Base-by-base conservation (phyloP, 2,888 invertebrate species). In the Andrena flavipes region DNA sequence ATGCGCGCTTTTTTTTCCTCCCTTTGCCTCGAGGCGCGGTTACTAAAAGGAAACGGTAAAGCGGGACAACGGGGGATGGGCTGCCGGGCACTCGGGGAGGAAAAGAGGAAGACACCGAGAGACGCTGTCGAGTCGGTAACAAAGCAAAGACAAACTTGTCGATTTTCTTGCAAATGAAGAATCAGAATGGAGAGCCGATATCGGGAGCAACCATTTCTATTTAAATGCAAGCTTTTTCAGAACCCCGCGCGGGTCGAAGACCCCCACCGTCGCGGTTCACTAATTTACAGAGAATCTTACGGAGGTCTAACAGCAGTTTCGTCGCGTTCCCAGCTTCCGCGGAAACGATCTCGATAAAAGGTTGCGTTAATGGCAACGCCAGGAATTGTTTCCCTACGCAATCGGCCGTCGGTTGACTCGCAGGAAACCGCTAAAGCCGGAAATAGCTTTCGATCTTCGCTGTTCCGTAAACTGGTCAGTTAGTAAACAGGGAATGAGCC, bases 151-250 rank as follows among this genome's bases (percentile, higher is more conserved):
- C 65, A 62, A 77, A 62, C 73, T 78, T 67, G 69, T 70, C 63
- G 73, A 83, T 86, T 86, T 78, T 76, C 86, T 79, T 67, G 62
- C 67, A 64, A 76, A 85, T 60, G 74, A 73, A 63, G 73, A 42
- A 72, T 63, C 77, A 60, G 56, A 29, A 78, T 64, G 63, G 23
- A 48, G 70, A 78, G 70, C 67, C 75, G 56, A 83, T 68, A 54
- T 59, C 75, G 62, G 8, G 65, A 26, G 62, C 70, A 35, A 42
- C 68, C 68, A 71, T 60, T 76, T 76, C 76, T 65, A 62, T 68
- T 71, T 74, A 70, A 70, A 78, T 48, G 48, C 48, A 23, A 80
- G 33, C 54, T 60, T 64, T 51, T 56, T 78, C 48, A n/a, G 13
- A 20, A 2, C 56, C 26, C 56, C 16, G 54, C 6, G 26, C 10